Base-by-base conservation (phyloP, 2,113 vertebrate genomes). In the Zapus hudsonius region DNA sequence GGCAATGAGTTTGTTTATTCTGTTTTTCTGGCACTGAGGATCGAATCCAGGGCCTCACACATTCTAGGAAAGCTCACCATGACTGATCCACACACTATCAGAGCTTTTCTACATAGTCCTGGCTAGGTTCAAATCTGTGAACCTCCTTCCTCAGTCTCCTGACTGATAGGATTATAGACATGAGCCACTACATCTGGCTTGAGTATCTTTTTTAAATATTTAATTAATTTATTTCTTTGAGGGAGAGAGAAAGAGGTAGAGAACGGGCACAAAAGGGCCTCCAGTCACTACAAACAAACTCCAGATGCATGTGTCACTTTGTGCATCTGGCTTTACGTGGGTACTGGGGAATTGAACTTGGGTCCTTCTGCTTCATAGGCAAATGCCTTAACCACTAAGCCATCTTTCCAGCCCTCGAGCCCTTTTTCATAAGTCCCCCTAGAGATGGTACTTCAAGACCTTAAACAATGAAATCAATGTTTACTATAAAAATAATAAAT, bases 401-500 rank as follows among this genome's bases (percentile, higher is more conserved):
- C n/a, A n/a, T n/a, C n/a, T n/a, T n/a, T n/a, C n/a, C n/a, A n/a
- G n/a, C n/a, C n/a, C n/a, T n/a, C n/a, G n/a, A n/a, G n/a, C n/a
- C n/a, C n/a, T n/a, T n/a, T 70, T 55, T 38, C 27, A 16, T 84
- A 70, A 31, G 31, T 70, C 6, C 29, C 61, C 59, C 23, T 47
- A 84, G 7, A 42, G 79, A 23, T 87, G 38, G 7, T 84, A 44
- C 33, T 66, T 20, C 17, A 64, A 84, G 8, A 70, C 7, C 33
- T 61, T 75, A 1, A 31, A 36, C 29, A 78, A 17, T 3, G 36
- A 9, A 27, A 67, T 29, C 52, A 42, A 5, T 64, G n/a, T n/a
- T n/a, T n/a, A n/a, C n/a, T 44, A 76, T 64, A 92, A 57, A 57
- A 69, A 80, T 52, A 76, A 84, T 38, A 44, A 76, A 95, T n/a